These are phyloP conservation scores for Hucho hucho DNA, from an alignment of 2,113 vertebrate species.

Conservation along the genomic window DNA sequence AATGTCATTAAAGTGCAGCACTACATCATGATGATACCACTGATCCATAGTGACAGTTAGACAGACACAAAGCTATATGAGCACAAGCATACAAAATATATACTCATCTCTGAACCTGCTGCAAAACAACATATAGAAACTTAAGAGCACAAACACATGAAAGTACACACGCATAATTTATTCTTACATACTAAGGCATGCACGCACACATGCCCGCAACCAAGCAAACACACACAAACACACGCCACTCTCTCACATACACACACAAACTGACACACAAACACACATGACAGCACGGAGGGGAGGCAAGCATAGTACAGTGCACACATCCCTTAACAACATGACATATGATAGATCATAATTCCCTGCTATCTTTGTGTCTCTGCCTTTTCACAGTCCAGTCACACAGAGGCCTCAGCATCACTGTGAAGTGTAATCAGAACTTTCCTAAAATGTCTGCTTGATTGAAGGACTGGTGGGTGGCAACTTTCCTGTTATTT, in stretches of 20 bases:
- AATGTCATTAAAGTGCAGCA: neutral
- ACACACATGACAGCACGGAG: neutral
- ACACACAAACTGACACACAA: neutral
- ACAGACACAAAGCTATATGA: neutral
- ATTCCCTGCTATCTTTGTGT: neutral
- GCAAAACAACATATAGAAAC: no score
- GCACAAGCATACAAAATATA: no score
- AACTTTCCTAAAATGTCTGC: constrained; percentile 55
- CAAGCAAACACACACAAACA: no score
- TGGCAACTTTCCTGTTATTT: constrained; percentile 64
- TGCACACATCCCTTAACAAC: neutral
- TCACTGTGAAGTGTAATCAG: constrained; percentile 60
- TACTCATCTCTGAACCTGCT: no score
- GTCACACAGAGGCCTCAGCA: constrained; percentile 51
- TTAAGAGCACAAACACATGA: neutral
- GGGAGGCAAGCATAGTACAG: neutral
- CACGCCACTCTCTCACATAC: no score
- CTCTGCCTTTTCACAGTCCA: constrained; percentile 44
- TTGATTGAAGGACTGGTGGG: constrained; percentile 61
- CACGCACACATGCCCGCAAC: neutral
- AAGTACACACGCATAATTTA: neutral
- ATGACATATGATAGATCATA: neutral
- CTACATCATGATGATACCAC: neutral
- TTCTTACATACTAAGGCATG: neutral
- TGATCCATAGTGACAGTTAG: neutral